A percentile compares a stretch with the other conserved stretches of the same genome.
These are phyloP conservation scores for Drosophila quasianomalipes DNA, from an alignment of 2,888 invertebrate genomes.

Conservation along the genomic window DNA sequence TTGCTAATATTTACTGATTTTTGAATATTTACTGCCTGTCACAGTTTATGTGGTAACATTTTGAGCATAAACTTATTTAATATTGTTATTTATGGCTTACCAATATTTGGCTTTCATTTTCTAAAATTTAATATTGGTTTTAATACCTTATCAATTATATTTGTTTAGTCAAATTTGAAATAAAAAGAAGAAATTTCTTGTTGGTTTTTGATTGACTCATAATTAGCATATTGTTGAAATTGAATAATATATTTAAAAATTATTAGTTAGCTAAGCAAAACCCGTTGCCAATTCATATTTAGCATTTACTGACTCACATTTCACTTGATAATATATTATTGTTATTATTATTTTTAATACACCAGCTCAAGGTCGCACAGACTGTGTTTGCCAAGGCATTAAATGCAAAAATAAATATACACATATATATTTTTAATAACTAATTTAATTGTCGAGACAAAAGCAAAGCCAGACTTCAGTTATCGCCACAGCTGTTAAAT, in stretches of 20 bases:
- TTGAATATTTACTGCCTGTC: not conserved
- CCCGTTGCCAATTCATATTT: constrained; percentile 37
- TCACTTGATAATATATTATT: constrained; percentile 24
- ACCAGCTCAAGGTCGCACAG: constrained; percentile 36
- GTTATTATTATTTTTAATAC: constrained; percentile 2
- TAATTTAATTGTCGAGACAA: constrained; percentile 65
- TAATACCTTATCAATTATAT: not conserved
- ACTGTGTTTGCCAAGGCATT: constrained; percentile 43
- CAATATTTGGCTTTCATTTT: not conserved
- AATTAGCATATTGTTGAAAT: constrained; percentile 35
- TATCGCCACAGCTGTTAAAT: constrained; percentile 43
- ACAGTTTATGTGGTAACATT: not conserved
- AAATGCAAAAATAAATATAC: constrained; percentile 56
- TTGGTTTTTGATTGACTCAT: not conserved
- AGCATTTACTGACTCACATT: constrained; percentile 41
- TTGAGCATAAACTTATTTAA: not conserved
- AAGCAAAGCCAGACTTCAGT: constrained; percentile 21
- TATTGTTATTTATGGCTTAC: not conserved
- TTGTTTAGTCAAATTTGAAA: not conserved
- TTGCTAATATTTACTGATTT: not conserved
- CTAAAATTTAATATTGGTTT: not conserved
- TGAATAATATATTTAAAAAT: constrained; percentile 39
- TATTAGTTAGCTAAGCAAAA: constrained; percentile 41
- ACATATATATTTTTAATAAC: constrained; percentile 50
- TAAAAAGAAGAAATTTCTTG: not conserved